A percentile compares a stretch with the other conserved stretches of the same genome.
Evolutionary conservation across 2,113 vertebrate genomes (phyloP).

Genomic region (Chiloscyllium plagiosum): DNA sequence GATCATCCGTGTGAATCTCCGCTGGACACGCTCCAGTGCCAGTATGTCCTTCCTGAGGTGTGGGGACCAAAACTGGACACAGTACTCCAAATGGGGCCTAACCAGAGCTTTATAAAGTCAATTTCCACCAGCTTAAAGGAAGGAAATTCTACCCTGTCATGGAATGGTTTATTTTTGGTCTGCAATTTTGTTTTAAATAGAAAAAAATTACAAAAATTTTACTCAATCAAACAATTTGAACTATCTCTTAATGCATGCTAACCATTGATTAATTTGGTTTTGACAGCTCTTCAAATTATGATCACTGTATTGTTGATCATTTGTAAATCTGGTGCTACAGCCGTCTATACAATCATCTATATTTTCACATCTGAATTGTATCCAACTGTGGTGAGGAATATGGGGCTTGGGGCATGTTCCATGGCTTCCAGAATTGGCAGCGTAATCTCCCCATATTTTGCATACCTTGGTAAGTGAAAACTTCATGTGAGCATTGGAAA

Average conservation of each 20-base stretch:
- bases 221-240: background rate
- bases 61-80: no score
- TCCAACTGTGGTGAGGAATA: slow-evolving; percentile 77
- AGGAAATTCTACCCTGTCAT: background rate
- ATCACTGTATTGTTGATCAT: slow-evolving; percentile 73
- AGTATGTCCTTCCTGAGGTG: no score
- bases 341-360: slow-evolving; percentile 72
- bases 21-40: no score
- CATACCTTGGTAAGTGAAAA: slow-evolving; percentile 66
- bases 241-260: background rate
- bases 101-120: no score
- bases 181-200: background rate
- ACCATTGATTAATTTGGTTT: slow-evolving; percentile 36
- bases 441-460: slow-evolving; percentile 71
- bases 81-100: no score
- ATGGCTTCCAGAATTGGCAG: slow-evolving; percentile 69
- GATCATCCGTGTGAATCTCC: no score
- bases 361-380: slow-evolving; percentile 79
- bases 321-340: slow-evolving; percentile 86
- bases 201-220: background rate
- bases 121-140: background rate
- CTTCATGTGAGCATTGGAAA: background rate
- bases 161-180: background rate
- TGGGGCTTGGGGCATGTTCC: slow-evolving; percentile 69
- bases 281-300: slow-evolving; percentile 58